These are phyloP conservation scores for Drosophila mojavensis DNA, from an alignment of 1,140 invertebrate species.

Conservation along the genomic window DNA sequence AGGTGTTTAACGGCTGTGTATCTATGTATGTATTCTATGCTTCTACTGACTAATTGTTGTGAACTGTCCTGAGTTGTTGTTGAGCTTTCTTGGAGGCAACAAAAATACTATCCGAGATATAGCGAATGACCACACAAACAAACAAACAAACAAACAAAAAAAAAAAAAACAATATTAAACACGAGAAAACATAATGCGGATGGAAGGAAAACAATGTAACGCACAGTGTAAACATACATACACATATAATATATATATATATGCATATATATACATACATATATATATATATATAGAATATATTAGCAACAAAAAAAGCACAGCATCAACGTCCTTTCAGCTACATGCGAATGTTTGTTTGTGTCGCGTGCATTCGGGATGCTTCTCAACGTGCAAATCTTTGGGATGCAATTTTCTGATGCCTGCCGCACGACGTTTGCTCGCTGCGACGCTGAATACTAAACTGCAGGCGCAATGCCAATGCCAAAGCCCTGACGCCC, in stretches of 20 bases:
- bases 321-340: not conserved
- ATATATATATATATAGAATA: not conserved
- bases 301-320: not conserved
- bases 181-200: not conserved
- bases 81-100: not conserved
- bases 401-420: constrained; percentile 6
- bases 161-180: constrained; percentile 5
- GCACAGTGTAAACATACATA: not conserved
- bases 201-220: constrained; percentile 9
- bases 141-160: constrained; percentile 11
- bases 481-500: constrained; percentile 16
- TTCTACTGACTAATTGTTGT: not conserved
- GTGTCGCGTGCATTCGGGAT: not conserved
- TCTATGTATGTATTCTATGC: not conserved
- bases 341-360: not conserved
- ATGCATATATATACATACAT: too few relatives aligned
- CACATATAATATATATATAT: too few relatives aligned
- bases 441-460: constrained; percentile 72
- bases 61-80: constrained; percentile 28
- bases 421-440: constrained; percentile 61
- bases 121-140: not conserved
- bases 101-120: not conserved
- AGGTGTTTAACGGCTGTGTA: constrained; percentile 21
- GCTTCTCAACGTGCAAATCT: not conserved
- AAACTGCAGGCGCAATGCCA: constrained; percentile 61